phyloP scores from a whole-genome alignment of 2,888 invertebrate species.

The Melitaea athalia region DNA sequence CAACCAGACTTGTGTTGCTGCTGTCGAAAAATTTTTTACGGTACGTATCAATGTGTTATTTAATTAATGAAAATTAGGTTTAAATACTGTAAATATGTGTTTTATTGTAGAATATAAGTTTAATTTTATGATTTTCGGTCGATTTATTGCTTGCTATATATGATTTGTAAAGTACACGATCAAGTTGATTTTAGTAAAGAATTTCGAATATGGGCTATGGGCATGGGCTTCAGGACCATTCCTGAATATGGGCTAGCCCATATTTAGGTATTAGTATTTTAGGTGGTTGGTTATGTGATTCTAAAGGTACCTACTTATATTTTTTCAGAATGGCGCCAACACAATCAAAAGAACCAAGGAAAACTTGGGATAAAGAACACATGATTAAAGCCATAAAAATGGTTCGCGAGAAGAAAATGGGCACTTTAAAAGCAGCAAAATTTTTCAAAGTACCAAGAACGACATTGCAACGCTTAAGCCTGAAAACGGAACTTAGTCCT shows the following conservation, averaged over 20 bases:
- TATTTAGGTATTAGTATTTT: too few relatives aligned
- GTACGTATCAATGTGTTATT: not conserved
- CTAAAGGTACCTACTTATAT: not conserved
- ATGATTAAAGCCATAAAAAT: not conserved
- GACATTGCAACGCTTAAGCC: conserved; percentile 13
- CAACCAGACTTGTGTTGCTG: not conserved
- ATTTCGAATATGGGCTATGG: not conserved
- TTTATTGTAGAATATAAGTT: conserved; percentile 3
- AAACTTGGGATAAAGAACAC: not conserved
- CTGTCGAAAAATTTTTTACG: not conserved
- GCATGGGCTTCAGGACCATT: too few relatives aligned
- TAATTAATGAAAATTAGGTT: not conserved
- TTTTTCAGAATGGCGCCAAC: not conserved
- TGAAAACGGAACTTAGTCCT: conserved; percentile 32
- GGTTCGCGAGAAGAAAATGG: not conserved
- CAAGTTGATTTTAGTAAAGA: too few relatives aligned
- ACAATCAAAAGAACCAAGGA: not conserved
- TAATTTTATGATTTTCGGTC: too few relatives aligned
- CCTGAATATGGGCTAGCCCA: too few relatives aligned
- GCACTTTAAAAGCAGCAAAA: not conserved
- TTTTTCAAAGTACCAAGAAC: not conserved
- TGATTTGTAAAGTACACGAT: too few relatives aligned
- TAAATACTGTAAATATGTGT: not conserved
- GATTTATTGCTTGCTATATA: too few relatives aligned
- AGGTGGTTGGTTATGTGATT: too few relatives aligned